Evolutionary conservation across 2,113 vertebrate species (phyloP), one percentile per base, ranked within the genome.

Genomic region (Lates calcarifer): DNA sequence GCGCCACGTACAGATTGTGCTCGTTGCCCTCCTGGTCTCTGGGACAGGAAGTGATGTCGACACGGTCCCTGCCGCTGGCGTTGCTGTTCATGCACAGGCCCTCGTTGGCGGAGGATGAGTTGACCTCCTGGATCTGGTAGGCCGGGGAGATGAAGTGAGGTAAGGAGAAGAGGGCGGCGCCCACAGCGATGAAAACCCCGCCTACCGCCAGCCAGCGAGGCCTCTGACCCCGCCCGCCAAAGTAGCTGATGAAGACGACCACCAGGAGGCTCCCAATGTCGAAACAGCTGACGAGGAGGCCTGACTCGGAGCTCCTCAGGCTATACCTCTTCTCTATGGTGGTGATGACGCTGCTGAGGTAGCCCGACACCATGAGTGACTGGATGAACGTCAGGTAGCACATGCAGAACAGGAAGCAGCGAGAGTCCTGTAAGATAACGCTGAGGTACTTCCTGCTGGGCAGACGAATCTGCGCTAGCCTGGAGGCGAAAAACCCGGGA

Each of bases 171-270:
- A 99, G 95, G 4, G 94, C 97, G 1, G 98, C 98, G 1, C 98
- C 98, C 0, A 97, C 51, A 0, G 98, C 97, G 0, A 99, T 99
- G 81, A 99, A 93, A 1, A 99, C 93, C 0, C 97, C 98, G 1
- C 98, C 98, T 1, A 97, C 92, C 0, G 98, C 98, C 90, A 99
- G 93, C 98, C 98, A 99, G 35, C 98, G 96, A 0, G 98, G 98
- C 88, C 98, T 94, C 70, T 96, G 96, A 0, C 98, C 97, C 0
- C 97, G 95, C 5, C 98, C 98, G 0, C 98, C 98, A 0, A 99
- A 99, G 93, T 99, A 99, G 92, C 98, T 99, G 94, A 99, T 98
- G 86, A 99, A 99, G 69, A 99, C 98, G 55, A 99, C 98, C 77
- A 99, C 97, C 47, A 98, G 82, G 72, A 99, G 96, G 91, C 98